phyloP scores from a whole-genome alignment of 2,797 vertebrate genomes.

The Danio choprae region DNA sequence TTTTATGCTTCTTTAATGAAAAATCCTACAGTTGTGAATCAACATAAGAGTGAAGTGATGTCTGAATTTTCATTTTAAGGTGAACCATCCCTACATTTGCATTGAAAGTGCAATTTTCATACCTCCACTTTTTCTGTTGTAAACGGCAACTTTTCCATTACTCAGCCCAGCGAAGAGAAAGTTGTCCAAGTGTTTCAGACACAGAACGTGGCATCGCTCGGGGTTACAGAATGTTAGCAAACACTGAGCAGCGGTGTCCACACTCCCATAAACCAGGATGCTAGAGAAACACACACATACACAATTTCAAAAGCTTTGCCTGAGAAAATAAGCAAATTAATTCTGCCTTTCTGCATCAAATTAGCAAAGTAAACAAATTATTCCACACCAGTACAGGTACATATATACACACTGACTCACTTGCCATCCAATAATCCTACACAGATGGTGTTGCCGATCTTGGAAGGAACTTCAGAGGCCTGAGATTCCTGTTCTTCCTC shows the following conservation, averaged over 20 bases:
- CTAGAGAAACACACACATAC: constrained; percentile 67
- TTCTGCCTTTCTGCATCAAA: neutral
- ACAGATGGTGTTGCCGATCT: constrained; percentile 82
- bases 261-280: constrained; percentile 83
- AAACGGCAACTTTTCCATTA: constrained; percentile 84
- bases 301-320: neutral
- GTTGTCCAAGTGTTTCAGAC: constrained; percentile 76
- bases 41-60: neutral
- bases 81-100: neutral
- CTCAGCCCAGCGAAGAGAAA: constrained; percentile 85
- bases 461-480: constrained; percentile 37
- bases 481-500: constrained; percentile 59
- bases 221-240: constrained; percentile 79
- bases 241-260: constrained; percentile 86
- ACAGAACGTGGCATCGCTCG: constrained; percentile 78
- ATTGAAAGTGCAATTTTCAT: constrained; percentile 9
- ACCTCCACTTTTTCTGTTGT: constrained; percentile 79
- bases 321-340: neutral
- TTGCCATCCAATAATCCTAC: constrained; percentile 87
- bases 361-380: constrained; percentile 15
- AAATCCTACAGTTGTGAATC: neutral
- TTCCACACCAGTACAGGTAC: constrained; percentile 19
- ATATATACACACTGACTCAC: constrained; percentile 70
- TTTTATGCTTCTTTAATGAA: neutral
- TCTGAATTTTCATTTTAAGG: neutral